phyloP scores from a whole-genome alignment of 64 coral and sea anemone genomes.

The Dendrophyllia cribrosa region DNA sequence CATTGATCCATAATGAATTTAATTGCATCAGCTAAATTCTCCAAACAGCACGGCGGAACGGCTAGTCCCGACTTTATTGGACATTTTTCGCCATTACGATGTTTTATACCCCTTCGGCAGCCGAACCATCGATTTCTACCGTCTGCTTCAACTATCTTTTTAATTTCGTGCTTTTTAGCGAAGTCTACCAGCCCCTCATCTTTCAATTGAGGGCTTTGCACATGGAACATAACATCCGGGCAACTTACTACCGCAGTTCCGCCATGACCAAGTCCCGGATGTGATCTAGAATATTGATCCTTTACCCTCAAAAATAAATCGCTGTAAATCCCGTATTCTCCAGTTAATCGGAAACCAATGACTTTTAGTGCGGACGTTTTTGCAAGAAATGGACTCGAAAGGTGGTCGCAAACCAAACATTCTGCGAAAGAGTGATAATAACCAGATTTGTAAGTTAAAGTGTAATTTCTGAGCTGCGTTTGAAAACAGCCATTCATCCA shows the following conservation, averaged over 20 bases:
- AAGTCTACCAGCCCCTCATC: constrained; percentile 72
- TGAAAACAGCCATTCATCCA: constrained; percentile 90
- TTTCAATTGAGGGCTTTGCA: constrained; percentile 3
- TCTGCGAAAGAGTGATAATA: constrained; percentile 86
- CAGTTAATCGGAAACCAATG: constrained; percentile 52
- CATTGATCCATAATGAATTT: constrained; percentile 93
- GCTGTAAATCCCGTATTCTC: constrained; percentile 45
- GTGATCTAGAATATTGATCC: constrained; percentile 20
- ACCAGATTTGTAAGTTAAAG: constrained; percentile 78
- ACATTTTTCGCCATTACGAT: constrained; percentile 73
- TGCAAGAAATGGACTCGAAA: constrained; percentile 83
- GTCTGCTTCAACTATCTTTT: constrained; percentile 88
- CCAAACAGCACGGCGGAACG: constrained; percentile 90
- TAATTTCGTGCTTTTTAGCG: constrained; percentile 76
- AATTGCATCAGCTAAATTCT: constrained; percentile 89
- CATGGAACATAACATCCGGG: constrained; percentile 94
- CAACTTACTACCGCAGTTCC: constrained; percentile 78
- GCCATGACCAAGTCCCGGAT: constrained; percentile 24
- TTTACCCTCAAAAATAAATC: constrained; percentile 72
- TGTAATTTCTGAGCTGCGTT: constrained; percentile 82
- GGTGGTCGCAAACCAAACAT: constrained; percentile 88
- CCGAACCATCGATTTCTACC: constrained; percentile 88
- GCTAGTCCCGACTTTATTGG: constrained; percentile 57
- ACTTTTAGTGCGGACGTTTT: constrained; percentile 60
- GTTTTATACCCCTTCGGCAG: constrained; percentile 78